Evolutionary conservation across 2,797 vertebrate species (phyloP), one percentile per base, ranked within the genome.

Genomic region (Tokudaia muenninki): DNA sequence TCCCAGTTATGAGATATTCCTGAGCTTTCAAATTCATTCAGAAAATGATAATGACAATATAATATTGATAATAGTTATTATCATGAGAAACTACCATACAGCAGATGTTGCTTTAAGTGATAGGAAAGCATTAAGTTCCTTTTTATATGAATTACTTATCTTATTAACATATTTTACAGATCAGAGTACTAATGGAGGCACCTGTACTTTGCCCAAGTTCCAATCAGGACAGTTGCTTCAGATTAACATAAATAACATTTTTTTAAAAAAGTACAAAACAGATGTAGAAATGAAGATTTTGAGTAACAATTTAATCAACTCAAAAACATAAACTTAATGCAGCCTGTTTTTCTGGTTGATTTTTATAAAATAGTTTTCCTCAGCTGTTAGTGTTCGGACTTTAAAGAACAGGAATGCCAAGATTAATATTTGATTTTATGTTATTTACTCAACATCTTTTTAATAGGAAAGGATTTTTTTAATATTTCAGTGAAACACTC

Each of bases 391-490:
- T 94, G 34, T 92, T 97, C 44, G 57, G 59, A 67, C 87, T 95
- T 87, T 83, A 5, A 75, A 89, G 74, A 88, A 19, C 4, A 79
- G 75, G 59, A 2, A 81, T 37, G 47, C 24, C 3, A 65, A 41
- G 55, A 31, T 92, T 92, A 52, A 77, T 93, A 6, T 83, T 6
- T 92, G 59, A 72, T 72, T 89, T 82, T 94, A 12, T 80, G 26
- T 92, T 41, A 84, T 87, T 94, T 96, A 14, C 16, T 96, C 22
- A 75, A 44, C 47, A 24, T 87, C 14, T 93, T 91, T 92, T 90
- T 90, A 81, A 81, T 83, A 83, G 63, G 3, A 41, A 61, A 5
- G 16, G 0, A 0, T 61, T 78, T 83, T 90, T 93, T 24, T 24
- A 22, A 4, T 67, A 9, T 67, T 88, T 93, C 37, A 88, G 4